Percentiles rank a stretch among this genome's conserved stretches.
These are phyloP conservation scores for Crematogaster levior DNA, from an alignment of 2,888 invertebrate genomes.

Conservation along the genomic window DNA sequence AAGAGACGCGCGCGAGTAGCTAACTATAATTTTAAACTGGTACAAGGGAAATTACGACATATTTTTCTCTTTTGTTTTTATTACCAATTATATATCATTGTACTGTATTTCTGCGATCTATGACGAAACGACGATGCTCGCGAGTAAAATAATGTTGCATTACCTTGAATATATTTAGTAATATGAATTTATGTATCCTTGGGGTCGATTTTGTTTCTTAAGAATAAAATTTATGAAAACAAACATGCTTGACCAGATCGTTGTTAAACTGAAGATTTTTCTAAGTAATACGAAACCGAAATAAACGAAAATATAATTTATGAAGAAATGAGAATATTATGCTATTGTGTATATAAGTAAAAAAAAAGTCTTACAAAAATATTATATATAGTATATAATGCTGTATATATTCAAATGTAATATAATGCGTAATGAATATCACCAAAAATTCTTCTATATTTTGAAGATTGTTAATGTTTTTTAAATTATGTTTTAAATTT, in stretches of 20 bases:
- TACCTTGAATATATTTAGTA: conserved; percentile 31
- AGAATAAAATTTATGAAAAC: conserved; percentile 9
- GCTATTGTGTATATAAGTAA: too few species aligned
- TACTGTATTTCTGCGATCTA: background rate
- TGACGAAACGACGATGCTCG: background rate
- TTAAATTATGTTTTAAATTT: too few species aligned
- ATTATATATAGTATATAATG: background rate
- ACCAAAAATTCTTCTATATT: background rate
- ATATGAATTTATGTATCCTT: background rate
- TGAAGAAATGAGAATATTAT: background rate
- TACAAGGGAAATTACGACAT: background rate
- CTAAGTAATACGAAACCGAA: background rate
- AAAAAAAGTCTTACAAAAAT: background rate
- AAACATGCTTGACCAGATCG: background rate
- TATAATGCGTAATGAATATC: background rate
- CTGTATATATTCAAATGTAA: background rate
- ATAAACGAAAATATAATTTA: background rate
- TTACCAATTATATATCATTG: background rate
- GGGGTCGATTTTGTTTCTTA: conserved; percentile 17
- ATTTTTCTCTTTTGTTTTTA: conserved; percentile 2
- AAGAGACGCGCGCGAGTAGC: background rate
- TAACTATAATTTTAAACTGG: conserved; percentile 10
- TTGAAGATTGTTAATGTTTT: background rate
- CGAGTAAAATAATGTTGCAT: conserved; percentile 26
- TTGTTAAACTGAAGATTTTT: background rate